Base-by-base conservation (phyloP, 2,113 vertebrate genomes). In the Patagioenas fasciata region DNA sequence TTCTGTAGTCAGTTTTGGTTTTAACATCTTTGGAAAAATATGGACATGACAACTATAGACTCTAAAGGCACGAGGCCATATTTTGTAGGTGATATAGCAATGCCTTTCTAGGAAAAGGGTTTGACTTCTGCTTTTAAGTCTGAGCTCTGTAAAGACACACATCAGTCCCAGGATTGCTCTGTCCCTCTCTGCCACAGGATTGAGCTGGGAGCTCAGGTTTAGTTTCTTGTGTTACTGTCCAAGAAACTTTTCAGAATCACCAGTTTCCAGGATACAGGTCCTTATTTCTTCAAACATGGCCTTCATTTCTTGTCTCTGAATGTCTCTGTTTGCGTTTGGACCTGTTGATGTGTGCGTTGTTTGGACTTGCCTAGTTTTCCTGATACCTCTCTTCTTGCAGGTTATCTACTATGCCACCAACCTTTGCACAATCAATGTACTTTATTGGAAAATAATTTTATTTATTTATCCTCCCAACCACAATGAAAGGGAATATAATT, bases 211-310 rank as follows among this genome's bases (percentile, higher is more conserved):
- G 42, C 32, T 78, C 38, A 34, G 42, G 3, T 53, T 28, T 32
- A 31, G 19, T 21, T 69, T 13, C 3, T 91, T 15, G 1, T 13
- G 26, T 34, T 10, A 21, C 51, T 72, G 70, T 13, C 13, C n/a
- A 24, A 73, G 34, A 73, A 62, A 34, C 9, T 78, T 40, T 38
- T 72, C 32, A 51, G 38, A 60, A 47, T 53, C 24, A 34, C 9
- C 6, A 4, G 10, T n/a, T 91, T 40, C 7, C 34, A 38, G 15
- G 29, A 32, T 8, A 58, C 2, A 0, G 0, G 2, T 26, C 17
- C 21, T 78, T 62, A 36, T 69, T 81, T 53, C 48, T 61, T 10
- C 51, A 90, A 65, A 4, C 5, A 5, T 15, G 5, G 5, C 16
- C 16, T 80, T 34, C 15, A 5, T 38, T 93, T 84, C 57, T 81